These are phyloP conservation scores for Diglossa cyanea DNA, from an alignment of 2,797 vertebrate genomes.

Conservation along the genomic window DNA sequence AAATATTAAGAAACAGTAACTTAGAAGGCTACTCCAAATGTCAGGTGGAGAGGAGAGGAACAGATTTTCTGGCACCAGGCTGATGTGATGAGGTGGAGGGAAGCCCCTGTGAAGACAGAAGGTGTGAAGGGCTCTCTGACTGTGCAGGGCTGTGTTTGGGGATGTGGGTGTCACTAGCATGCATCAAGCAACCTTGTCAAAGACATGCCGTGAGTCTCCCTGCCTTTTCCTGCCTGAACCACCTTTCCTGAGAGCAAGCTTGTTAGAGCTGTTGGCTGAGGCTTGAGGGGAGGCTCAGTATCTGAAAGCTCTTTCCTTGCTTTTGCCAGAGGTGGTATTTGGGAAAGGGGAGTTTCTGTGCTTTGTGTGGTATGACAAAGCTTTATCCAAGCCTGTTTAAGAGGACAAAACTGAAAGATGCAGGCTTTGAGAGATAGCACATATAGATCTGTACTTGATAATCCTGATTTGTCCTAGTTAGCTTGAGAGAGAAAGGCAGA, in stretches of 20 bases:
- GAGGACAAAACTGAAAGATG: conserved; percentile 5
- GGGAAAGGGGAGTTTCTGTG: neutral
- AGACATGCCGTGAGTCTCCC: neutral
- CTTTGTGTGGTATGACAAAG: neutral
- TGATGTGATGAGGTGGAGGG: neutral
- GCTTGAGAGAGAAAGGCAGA: neutral
- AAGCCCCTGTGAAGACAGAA: neutral
- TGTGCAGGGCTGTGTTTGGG: neutral
- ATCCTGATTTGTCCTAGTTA: conserved; percentile 48
- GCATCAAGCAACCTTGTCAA: neutral
- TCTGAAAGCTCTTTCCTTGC: neutral
- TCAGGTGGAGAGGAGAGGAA: neutral
- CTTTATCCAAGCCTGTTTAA: neutral
- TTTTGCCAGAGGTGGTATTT: neutral
- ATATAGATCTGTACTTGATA: conserved; percentile 18
- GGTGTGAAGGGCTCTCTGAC: neutral
- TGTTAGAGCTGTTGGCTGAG: neutral
- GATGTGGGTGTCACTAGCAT: neutral
- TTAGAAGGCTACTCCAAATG: neutral
- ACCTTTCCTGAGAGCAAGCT: neutral
- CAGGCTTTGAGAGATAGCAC: neutral
- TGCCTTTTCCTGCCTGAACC: neutral
- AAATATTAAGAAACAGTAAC: neutral
- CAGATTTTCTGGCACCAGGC: neutral
- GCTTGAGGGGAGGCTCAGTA: neutral